These are phyloP conservation scores for Triplophysa bombifrons DNA, from an alignment of 2,797 vertebrate species.

Conservation along the genomic window DNA sequence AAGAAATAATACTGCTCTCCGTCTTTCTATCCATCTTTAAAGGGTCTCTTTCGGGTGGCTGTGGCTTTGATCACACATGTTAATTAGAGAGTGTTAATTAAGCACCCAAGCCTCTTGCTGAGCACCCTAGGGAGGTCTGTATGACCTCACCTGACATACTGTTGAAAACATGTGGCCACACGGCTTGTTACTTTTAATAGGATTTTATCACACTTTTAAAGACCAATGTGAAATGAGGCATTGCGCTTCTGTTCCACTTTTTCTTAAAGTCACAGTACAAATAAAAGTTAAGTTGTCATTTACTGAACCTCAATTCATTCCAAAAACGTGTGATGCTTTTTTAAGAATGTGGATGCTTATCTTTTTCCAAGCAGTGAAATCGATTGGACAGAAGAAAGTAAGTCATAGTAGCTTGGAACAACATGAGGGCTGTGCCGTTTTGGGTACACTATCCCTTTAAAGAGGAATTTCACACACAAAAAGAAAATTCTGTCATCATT, in stretches of 20 bases:
- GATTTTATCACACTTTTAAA: slow-evolving; percentile 43
- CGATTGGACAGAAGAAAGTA: no score
- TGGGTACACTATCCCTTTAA: no score
- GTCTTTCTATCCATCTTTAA: neutral
- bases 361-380: no score
- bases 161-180: slow-evolving; percentile 20
- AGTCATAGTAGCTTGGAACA: no score
- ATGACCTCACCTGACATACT: slow-evolving; percentile 40
- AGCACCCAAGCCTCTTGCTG: slow-evolving; percentile 18
- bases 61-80: slow-evolving; percentile 55
- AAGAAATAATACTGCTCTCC: slow-evolving; percentile 6
- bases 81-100: slow-evolving; percentile 62
- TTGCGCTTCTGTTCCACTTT: slow-evolving; percentile 19
- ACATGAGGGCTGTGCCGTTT: no score
- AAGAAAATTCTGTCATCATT: no score
- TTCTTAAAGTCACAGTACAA: no score
- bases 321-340: no score
- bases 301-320: no score
- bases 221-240: slow-evolving; percentile 21
- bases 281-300: no score
- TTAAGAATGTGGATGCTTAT: no score
- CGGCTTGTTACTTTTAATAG: slow-evolving; percentile 55
- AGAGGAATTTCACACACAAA: no score
- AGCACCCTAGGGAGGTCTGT: slow-evolving; percentile 34
- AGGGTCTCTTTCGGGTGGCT: slow-evolving; percentile 15